Conservation (phyloP, 2,797 vertebrate species). For the Melanotaenia boesemani region DNA sequence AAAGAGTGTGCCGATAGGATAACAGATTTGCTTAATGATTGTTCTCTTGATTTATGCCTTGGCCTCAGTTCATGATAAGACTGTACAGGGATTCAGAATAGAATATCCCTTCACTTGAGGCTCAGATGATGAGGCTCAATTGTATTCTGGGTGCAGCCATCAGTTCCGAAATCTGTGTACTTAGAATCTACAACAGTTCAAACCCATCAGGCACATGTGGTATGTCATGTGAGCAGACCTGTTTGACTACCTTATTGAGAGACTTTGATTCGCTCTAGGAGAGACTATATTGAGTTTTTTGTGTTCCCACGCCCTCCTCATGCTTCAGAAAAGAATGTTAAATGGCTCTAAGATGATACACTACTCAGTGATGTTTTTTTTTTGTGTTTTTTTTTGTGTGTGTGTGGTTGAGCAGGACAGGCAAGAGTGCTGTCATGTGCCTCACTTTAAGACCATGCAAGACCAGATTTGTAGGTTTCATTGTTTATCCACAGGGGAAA, state of each 20-base stretch:
- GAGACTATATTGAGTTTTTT: constrained; percentile 1
- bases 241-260: constrained; percentile 35
- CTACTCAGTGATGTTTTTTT: constrained; percentile 6
- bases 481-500: constrained; percentile 8
- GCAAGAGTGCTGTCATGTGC: constrained; percentile 7
- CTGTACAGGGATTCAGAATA: neutral
- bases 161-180: neutral
- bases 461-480: constrained; percentile 7
- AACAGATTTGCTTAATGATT: constrained; percentile 22
- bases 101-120: neutral
- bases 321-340: constrained; percentile 29
- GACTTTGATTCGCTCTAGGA: constrained; percentile 25
- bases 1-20: constrained; percentile 47
- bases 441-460: neutral
- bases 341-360: neutral
- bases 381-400: no score
- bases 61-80: neutral
- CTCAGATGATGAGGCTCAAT: neutral
- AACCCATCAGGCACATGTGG: neutral
- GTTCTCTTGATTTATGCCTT: constrained; percentile 18
- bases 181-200: neutral
- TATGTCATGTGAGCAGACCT: constrained; percentile 30
- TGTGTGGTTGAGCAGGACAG: constrained; percentile 42
- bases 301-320: constrained; percentile 22
- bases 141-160: neutral